phyloP scores from a whole-genome alignment of 2,113 vertebrate species.

The Odontesthes bonariensis region DNA sequence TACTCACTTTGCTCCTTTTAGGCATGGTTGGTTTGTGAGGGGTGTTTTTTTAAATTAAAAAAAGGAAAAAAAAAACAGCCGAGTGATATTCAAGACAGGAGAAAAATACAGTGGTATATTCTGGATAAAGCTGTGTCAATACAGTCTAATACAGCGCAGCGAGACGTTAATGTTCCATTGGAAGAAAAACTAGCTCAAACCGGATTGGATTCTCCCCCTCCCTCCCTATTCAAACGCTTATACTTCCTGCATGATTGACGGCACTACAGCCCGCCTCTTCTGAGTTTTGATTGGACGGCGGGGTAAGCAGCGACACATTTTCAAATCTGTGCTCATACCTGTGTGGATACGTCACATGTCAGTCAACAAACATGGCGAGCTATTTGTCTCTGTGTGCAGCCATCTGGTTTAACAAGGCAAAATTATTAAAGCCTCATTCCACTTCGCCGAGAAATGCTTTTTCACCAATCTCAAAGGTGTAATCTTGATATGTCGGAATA shows the following conservation, averaged over 20 bases:
- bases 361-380: conserved; percentile 62
- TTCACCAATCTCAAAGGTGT: accelerated
- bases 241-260: conserved; percentile 78
- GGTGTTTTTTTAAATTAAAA: conserved; percentile 28
- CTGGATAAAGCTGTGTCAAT: conserved; percentile 79
- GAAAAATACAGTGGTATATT: conserved; percentile 69
- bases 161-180: conserved; percentile 85
- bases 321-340: conserved; percentile 76
- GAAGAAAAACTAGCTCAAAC: conserved; percentile 90
- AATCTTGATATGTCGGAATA: accelerated
- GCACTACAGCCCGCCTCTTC: conserved; percentile 32
- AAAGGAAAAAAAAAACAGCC: conserved; percentile 49
- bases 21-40: conserved; percentile 84
- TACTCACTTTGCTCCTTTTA: conserved; percentile 88
- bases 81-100: conserved; percentile 46
- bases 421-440: conserved; percentile 22
- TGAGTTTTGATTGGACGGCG: conserved; percentile 69
- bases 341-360: conserved; percentile 74
- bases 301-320: conserved; percentile 62
- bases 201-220: conserved; percentile 86
- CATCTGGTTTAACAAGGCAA: conserved; percentile 56
- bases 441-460: accelerated
- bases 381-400: conserved; percentile 54
- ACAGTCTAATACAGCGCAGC: conserved; percentile 76
- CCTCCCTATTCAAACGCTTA: conserved; percentile 79